These are phyloP conservation scores for Rutilus rutilus DNA, from an alignment of 2,113 vertebrate genomes.

Conservation along the genomic window DNA sequence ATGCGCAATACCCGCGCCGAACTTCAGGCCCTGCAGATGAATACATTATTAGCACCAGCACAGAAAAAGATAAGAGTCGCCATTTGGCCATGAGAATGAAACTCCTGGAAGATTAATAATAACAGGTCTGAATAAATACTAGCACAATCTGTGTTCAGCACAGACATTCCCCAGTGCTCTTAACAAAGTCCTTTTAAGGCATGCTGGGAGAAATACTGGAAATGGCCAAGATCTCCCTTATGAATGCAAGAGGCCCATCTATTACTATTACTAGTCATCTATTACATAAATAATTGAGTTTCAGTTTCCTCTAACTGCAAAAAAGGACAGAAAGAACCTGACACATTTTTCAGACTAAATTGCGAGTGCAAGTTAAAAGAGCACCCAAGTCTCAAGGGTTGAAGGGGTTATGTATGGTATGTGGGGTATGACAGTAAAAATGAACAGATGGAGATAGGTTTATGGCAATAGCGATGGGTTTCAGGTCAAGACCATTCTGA, in stretches of 20 bases:
- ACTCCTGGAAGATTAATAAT: conserved; percentile 28
- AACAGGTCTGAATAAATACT: conserved; percentile 25
- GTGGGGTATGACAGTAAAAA: background rate
- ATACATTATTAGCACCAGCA: conserved; percentile 7
- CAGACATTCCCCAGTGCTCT: conserved; percentile 51
- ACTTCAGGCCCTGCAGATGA: too few species aligned
- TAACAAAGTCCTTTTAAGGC: conserved; percentile 75
- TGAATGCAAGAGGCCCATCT: conserved; percentile 63
- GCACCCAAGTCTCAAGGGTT: background rate
- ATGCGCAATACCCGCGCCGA: too few species aligned
- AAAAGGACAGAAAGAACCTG: conserved; percentile 28
- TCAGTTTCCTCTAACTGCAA: conserved; percentile 51
- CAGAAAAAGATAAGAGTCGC: background rate
- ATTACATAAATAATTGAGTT: conserved; percentile 51
- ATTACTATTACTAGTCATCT: conserved; percentile 62
- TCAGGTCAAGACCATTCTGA: conserved; percentile 17
- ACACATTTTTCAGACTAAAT: background rate
- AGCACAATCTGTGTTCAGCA: background rate
- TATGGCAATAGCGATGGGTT: background rate
- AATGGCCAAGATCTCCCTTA: conserved; percentile 70
- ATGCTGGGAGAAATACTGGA: conserved; percentile 70
- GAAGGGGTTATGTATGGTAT: background rate
- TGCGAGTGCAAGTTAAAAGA: background rate
- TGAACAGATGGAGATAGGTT: background rate
- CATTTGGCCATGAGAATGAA: background rate